phyloP scores from a whole-genome alignment of 2,888 invertebrate species.

The Eudasyphora cyanicolor region DNA sequence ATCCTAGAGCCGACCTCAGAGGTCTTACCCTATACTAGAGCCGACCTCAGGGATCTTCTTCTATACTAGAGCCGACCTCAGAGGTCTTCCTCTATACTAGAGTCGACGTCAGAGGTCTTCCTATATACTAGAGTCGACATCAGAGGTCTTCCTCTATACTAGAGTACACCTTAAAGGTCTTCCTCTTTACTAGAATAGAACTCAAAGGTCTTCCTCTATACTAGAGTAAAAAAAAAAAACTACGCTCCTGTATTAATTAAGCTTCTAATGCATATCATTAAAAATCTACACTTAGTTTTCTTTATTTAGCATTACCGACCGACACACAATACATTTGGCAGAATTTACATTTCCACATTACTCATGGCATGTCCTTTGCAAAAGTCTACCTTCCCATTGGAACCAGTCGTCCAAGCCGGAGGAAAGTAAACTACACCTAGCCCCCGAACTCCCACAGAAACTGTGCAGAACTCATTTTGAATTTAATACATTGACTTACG shows the following conservation, averaged over 20 bases:
- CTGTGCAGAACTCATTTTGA: slow-evolving; percentile 63
- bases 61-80: no score
- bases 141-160: no score
- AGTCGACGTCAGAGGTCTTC: no score
- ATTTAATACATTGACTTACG: slow-evolving; percentile 66
- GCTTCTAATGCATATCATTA: slow-evolving; percentile 66
- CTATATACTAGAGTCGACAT: no score
- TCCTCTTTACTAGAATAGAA: no score
- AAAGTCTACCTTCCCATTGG: background rate
- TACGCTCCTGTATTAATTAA: slow-evolving; percentile 62
- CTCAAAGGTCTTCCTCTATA: no score
- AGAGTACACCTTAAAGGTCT: no score
- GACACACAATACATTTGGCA: slow-evolving; percentile 61
- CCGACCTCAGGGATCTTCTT: no score
- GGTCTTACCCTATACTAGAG: no score
- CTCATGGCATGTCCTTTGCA: slow-evolving; percentile 51
- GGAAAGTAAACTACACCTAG: slow-evolving; percentile 22
- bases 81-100: no score
- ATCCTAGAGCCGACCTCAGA: no score
- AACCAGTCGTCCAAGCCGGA: slow-evolving; percentile 36
- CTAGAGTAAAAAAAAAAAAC: no score
- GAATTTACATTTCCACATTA: slow-evolving; percentile 61
- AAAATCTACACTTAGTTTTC: slow-evolving; percentile 66
- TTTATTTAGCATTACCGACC: slow-evolving; percentile 66
- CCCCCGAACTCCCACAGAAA: background rate